Base-by-base conservation (phyloP, 2,113 vertebrate species). In the Calonectris borealis region DNA sequence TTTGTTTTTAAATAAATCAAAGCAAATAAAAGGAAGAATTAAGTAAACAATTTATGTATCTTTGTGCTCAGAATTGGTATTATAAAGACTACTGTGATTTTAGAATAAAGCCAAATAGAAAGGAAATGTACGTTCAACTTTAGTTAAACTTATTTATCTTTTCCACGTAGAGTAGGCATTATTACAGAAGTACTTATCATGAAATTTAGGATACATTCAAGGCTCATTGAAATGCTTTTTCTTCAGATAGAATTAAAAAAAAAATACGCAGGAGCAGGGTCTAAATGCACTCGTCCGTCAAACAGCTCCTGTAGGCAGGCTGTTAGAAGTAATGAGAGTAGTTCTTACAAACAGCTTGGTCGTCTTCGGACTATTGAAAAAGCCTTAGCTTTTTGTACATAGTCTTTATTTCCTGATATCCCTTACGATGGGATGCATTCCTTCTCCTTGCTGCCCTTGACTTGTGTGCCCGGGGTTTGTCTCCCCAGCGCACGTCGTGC, bases 1-100 rank as follows among this genome's bases (percentile, higher is more conserved):
- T 94, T 82, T 93, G 85, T 78, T 95, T 96, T 95, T 70, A 94
- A 95, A 95, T 88, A 96, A 93, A 91, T 88, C 54, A 82, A 93
- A 94, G 82, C 62, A 97, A 95, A 94, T 90, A 86, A 83, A 94
- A 85, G 61, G 61, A 91, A 94, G 79, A 89, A 87, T 52, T 46
- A 87, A 90, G 58, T 88, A 92, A 94, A 73, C 82, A 12, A 20
- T 93, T 86, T 93, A 70, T 77, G 10, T 36, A 49, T 80, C 58
- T 90, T 87, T 85, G 78, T 93, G 68, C 55, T 96, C 58, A 70
- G n/a, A 68, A 72, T 40, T 86, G n/a, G 22, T 91, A 82, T 85
- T 69, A 79, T 48, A 66, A 85, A 54, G 78, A 83, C 81, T 66
- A 54, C 62, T 68, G 21, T 62, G 42, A 87, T 86, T 86, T 93